Conservation (phyloP, 2,797 vertebrate species). For the Pyrocephalus nanus region DNA sequence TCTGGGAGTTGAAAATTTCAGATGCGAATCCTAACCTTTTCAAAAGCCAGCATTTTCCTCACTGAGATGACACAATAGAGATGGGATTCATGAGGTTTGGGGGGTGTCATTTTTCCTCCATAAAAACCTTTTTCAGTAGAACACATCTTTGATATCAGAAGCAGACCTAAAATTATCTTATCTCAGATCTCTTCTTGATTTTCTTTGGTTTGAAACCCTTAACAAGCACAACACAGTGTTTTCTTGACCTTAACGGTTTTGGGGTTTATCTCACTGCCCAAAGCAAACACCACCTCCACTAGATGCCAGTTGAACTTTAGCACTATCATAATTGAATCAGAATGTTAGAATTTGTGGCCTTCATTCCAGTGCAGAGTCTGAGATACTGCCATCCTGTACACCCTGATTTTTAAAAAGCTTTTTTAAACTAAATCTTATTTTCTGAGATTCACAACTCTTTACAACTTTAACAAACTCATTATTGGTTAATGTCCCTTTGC, state of each 20-base stretch:
- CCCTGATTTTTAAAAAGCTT: background rate
- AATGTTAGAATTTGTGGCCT: background rate
- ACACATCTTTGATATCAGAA: background rate
- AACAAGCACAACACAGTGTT: background rate
- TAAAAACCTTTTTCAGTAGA: background rate
- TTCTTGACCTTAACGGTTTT: constrained; percentile 17
- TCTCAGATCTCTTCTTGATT: background rate
- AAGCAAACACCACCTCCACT: constrained; percentile 1
- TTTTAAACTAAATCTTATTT: background rate
- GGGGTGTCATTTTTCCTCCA: background rate
- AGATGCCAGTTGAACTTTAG: background rate
- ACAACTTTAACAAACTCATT: background rate
- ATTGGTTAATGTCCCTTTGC: background rate
- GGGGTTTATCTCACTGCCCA: background rate
- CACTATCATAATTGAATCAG: background rate
- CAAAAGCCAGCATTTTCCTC: constrained; percentile 13
- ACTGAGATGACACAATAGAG: background rate
- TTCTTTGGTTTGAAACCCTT: background rate
- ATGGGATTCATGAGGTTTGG: background rate
- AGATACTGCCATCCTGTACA: background rate
- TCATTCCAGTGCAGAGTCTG: background rate
- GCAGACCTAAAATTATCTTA: background rate
- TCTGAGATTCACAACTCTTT: background rate
- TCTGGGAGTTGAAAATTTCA: constrained; percentile 9
- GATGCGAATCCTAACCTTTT: background rate